phyloP scores from a whole-genome alignment of 2,797 vertebrate species.

The Melanotaenia parkinsoni region DNA sequence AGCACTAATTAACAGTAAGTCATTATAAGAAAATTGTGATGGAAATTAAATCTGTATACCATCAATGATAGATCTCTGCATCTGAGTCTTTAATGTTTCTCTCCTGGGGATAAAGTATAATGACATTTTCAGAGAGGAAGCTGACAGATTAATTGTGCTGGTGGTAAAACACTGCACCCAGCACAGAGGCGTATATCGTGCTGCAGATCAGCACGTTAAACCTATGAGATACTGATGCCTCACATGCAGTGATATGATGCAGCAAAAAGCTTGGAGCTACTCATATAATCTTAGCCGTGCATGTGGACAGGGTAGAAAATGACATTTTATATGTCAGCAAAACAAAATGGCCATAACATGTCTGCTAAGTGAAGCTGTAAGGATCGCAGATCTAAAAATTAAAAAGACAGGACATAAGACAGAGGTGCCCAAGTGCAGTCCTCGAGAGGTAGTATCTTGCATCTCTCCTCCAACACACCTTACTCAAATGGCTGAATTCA shows the following conservation, averaged over 20 bases:
- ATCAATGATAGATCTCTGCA: constrained; percentile 37
- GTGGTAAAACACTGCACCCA: constrained; percentile 4
- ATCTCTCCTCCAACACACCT: background rate
- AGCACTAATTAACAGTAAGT: constrained; percentile 63
- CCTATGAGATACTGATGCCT: background rate
- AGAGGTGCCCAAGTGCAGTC: too few species aligned
- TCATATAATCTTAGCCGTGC: constrained; percentile 30
- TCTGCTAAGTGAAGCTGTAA: constrained; percentile 12
- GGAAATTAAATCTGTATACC: constrained; percentile 50
- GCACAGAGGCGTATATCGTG: background rate
- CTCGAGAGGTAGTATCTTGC: too few species aligned
- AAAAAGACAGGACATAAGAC: background rate
- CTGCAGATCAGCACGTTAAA: constrained; percentile 19
- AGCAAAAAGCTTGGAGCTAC: constrained; percentile 34
- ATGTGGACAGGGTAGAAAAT: constrained; percentile 20
- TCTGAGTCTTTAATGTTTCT: constrained; percentile 30
- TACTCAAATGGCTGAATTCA: background rate
- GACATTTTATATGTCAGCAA: constrained; percentile 16
- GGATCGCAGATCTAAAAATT: constrained; percentile 20
- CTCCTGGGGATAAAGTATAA: constrained; percentile 5
- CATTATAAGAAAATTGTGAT: constrained; percentile 51
- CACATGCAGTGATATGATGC: constrained; percentile 31
- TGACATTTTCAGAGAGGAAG: constrained; percentile 32
- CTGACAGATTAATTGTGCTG: constrained; percentile 38
- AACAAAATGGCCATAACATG: constrained; percentile 34